Percentiles rank a stretch among this genome's conserved stretches.
phyloP scores from a whole-genome alignment of 37 sponge, comb jelly and placozoan species.

The Ephydatia muelleri region DNA sequence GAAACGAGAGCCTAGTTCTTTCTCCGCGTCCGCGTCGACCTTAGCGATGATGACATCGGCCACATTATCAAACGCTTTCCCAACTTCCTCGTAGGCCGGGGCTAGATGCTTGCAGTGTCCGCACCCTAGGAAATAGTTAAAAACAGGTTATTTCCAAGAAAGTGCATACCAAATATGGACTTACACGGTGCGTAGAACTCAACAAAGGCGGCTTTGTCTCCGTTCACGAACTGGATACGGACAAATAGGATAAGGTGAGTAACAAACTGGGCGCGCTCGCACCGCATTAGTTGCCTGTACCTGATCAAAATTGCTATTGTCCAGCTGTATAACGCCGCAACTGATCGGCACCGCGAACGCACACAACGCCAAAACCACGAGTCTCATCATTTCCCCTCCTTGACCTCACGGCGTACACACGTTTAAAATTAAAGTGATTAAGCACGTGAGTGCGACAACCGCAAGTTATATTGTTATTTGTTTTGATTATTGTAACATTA shows the following conservation, averaged over 20 bases:
- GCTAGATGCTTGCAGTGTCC: constrained; percentile 96
- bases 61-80: constrained; percentile 72
- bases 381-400: too few relatives aligned
- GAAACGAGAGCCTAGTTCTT: constrained; percentile 72
- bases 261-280: neutral
- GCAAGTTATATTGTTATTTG: too few relatives aligned
- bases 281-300: constrained; percentile 6
- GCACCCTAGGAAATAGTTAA: constrained; percentile 75
- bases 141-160: neutral
- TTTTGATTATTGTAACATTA: too few relatives aligned
- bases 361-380: neutral
- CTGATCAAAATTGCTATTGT: constrained; percentile 87
- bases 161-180: constrained; percentile 21
- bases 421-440: neutral
- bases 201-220: constrained; percentile 86
- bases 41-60: constrained; percentile 87
- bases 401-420: too few relatives aligned
- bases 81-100: constrained; percentile 92
- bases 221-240: constrained; percentile 78
- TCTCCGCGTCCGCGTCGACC: constrained; percentile 90
- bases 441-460: neutral
- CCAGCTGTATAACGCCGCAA: constrained; percentile 73
- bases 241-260: neutral
- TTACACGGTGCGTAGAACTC: constrained; percentile 98
- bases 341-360: neutral